Percentiles rank a stretch among this genome's conserved stretches.
These are phyloP conservation scores for Bombus haemorrhoidalis DNA, from an alignment of 1,140 invertebrate species.

Conservation along the genomic window DNA sequence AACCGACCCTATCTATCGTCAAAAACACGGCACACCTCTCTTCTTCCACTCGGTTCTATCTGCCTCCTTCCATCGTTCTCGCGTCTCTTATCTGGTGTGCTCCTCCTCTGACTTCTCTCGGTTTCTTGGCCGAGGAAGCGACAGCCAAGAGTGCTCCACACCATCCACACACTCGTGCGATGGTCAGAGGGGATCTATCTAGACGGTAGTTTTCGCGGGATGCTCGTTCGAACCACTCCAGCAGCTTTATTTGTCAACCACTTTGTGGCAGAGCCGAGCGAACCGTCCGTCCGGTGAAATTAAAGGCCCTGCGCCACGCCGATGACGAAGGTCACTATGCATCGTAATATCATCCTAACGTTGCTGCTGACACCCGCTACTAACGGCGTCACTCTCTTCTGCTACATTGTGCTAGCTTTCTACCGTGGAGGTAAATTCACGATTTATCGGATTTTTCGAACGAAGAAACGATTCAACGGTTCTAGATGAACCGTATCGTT, in stretches of 20 bases:
- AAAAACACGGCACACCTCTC: conserved; percentile 60
- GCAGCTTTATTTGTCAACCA: conserved; percentile 74
- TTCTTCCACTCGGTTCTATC: conserved; percentile 25
- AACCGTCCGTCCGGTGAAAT: conserved; percentile 59
- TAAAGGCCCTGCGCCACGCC: conserved; percentile 51
- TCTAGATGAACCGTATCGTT: background rate
- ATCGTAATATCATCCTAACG: conserved; percentile 42
- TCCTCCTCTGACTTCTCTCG: background rate
- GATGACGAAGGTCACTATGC: conserved; percentile 37
- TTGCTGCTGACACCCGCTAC: conserved; percentile 18
- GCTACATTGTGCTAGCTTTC: background rate
- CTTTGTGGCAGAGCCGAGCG: conserved; percentile 52
- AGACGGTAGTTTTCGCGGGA: conserved; percentile 64
- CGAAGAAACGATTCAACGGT: background rate
- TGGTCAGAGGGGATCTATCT: conserved; percentile 56
- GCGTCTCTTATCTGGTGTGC: conserved; percentile 22
- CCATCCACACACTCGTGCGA: conserved; percentile 54
- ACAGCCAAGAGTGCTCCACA: conserved; percentile 62
- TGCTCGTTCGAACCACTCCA: conserved; percentile 39
- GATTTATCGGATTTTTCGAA: background rate
- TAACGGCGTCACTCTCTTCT: background rate
- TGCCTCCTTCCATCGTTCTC: conserved; percentile 37
- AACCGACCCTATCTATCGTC: conserved; percentile 76
- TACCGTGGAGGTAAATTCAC: background rate
- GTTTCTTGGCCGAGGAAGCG: conserved; percentile 2